Conservation (phyloP, 2,888 invertebrate species). For the Megastigmus dorsalis region DNA sequence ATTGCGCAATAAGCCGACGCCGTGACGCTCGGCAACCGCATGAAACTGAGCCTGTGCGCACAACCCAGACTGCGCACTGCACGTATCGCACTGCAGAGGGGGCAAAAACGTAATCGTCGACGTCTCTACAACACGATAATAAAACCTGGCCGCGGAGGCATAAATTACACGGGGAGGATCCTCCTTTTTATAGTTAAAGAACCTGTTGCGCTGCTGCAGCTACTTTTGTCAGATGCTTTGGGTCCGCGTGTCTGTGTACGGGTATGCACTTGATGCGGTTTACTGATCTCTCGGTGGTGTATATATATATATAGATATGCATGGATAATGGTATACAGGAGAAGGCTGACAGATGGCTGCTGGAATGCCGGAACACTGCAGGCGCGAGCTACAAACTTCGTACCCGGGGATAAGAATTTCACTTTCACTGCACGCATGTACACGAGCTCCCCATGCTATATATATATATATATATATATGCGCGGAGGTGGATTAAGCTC, state of each 20-base stretch:
- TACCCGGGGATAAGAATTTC: conserved; percentile 59
- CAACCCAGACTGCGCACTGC: no score
- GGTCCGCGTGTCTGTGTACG: not conserved
- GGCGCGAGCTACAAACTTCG: no score
- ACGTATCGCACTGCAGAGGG: not conserved
- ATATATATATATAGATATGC: conserved; percentile 9
- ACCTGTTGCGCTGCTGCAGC: not conserved
- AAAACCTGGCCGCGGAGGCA: not conserved
- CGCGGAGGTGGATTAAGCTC: not conserved
- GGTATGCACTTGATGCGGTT: not conserved
- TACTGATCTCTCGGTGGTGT: not conserved
- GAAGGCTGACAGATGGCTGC: no score
- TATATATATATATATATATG: no score
- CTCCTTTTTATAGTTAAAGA: not conserved
- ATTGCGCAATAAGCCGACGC: no score
- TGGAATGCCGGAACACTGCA: no score
- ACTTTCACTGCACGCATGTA: conserved; percentile 64
- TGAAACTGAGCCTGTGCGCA: no score
- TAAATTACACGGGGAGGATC: conserved; percentile 6
- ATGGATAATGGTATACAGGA: no score
- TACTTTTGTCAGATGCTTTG: not conserved
- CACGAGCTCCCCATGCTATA: no score
- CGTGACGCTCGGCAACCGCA: no score
- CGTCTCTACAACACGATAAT: no score
- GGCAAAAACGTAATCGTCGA: not conserved